Evolutionary conservation across 2,797 vertebrate species (phyloP), one percentile per base, ranked within the genome.

Genomic region (Thunnus albacares): DNA sequence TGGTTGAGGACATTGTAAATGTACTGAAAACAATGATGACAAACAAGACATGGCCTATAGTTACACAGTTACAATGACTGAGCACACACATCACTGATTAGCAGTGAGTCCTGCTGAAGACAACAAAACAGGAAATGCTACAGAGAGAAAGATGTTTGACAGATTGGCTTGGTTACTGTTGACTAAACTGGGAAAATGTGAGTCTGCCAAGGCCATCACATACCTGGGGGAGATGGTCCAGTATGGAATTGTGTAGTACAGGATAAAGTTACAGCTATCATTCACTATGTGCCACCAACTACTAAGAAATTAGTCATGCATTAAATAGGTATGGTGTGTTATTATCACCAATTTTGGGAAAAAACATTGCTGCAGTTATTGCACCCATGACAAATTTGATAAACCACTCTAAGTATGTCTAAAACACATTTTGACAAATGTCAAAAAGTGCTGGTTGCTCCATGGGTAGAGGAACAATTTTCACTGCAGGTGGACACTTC

Each of bases 131-230:
- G 20, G 64, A 60, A 80, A 61, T 53, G 28, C 59, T 53, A 77
- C 24, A 67, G 22, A 22, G 6, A 43, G 47, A 71, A 71, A 78
- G 6, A 53, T 61, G 38, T 71, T 77, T 71, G 70, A 61, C 57
- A 60, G 61, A 77, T 57, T 71, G 35, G 15, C 35, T 64, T 3
- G 2, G 33, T 28, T 61, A 67, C 0, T 35, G 35, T 71, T 53
- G 53, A 61, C 66, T 75, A 64, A 71, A 82, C 80, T 61, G 45
- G 52, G 38, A 72, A 82, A 77, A 49, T 64, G 60, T 76, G 38
- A 77, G 56, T 49, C 51, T 52, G 45, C 60, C 64, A 76, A 66
- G 28, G 63, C 75, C 2, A 2, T 58, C 70, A 51, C 62, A 58
- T 33, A 59, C 59, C 53, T 30, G 15, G 15, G 15, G 12, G 33